Percentiles rank a stretch among this genome's conserved stretches.
These are phyloP conservation scores for Zaprionus bogoriensis DNA, from an alignment of 2,888 invertebrate species.

Conservation along the genomic window DNA sequence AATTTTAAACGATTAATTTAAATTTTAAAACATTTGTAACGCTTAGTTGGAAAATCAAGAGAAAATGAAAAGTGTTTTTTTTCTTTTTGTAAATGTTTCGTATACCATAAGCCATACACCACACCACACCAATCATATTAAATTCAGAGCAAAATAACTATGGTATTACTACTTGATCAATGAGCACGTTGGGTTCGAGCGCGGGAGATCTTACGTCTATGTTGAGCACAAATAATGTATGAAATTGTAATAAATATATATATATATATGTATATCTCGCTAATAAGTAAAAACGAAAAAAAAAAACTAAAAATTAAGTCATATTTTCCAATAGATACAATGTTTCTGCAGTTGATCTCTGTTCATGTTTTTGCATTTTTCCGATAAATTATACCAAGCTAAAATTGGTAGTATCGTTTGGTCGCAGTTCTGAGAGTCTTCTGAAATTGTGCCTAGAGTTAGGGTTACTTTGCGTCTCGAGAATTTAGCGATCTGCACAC, in stretches of 20 bases:
- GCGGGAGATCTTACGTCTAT: conserved; percentile 29
- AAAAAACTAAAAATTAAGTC: conserved; percentile 1
- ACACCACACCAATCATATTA: conserved; percentile 55
- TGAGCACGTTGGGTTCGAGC: conserved; percentile 15
- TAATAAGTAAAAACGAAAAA: conserved; percentile 28
- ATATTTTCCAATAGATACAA: conserved; percentile 24
- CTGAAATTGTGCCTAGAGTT: too few relatives aligned
- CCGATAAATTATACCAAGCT: not conserved
- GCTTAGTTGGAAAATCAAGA: conserved; percentile 39
- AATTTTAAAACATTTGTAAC: conserved; percentile 33
- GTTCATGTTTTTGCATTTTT: not conserved
- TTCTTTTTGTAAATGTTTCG: conserved; percentile 53
- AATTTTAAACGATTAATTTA: conserved; percentile 29
- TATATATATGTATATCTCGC: conserved; percentile 39
- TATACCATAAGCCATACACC: conserved; percentile 54
- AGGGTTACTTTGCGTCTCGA: too few relatives aligned
- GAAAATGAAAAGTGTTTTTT: conserved; percentile 4
- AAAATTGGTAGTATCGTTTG: too few relatives aligned
- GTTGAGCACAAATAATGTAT: conserved; percentile 50
- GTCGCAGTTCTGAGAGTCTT: too few relatives aligned
- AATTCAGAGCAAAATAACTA: conserved; percentile 50
- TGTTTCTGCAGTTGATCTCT: conserved; percentile 4
- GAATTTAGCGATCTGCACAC: too few relatives aligned
- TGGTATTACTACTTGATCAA: conserved; percentile 3
- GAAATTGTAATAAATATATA: conserved; percentile 51